Base-by-base conservation (phyloP, 2,888 invertebrate genomes). In the Philhelius pedissequus region DNA sequence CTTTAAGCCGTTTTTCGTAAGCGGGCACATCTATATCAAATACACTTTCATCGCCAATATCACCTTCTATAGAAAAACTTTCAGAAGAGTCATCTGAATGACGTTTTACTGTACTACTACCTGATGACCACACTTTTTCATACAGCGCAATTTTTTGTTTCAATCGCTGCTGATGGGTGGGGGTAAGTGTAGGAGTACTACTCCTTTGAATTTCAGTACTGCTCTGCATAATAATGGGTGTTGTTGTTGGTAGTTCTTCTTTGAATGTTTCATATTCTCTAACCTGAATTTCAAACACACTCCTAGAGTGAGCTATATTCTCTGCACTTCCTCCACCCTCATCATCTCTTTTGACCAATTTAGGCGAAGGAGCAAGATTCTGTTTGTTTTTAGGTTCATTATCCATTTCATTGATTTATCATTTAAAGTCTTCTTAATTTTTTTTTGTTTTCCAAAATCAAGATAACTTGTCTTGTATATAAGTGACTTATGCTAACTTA, bases 81-180 rank as follows among this genome's bases (percentile, higher is more conserved):
- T 89, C 91, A 8, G 88, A 87, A 9, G 87, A 87, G 43, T 88
- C 87, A 1, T 90, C 90, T 86, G 92, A 90, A 25, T 89, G 79
- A 38, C 88, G 87, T 75, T 89, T 90, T 70, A 88, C 48, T 22
- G 18, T 43, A 62, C 83, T 83, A 50, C 88, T 79, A 50, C 89
- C 87, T 25, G 94, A 94, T 82, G 94, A 93, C 95, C 95, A 96
- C 86, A 96, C 94, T 92, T 95, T 95, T 91, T 96, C 96, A 92
- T 96, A 96, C 90, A 96, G 96, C 87, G 93, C 94, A 87, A 96
- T 96, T 88, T 95, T 94, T 89, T 96, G 95, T 86, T 94, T 93
- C 82, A 96, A 93, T 87, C 94, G 92, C 77, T 92, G 92, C 79
- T 92, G 91, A n/a, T 89, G 87, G 13, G 54, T 83, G 0, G 87